Conservation (phyloP, 2,797 vertebrate species). For the Heliangelus exortis region DNA sequence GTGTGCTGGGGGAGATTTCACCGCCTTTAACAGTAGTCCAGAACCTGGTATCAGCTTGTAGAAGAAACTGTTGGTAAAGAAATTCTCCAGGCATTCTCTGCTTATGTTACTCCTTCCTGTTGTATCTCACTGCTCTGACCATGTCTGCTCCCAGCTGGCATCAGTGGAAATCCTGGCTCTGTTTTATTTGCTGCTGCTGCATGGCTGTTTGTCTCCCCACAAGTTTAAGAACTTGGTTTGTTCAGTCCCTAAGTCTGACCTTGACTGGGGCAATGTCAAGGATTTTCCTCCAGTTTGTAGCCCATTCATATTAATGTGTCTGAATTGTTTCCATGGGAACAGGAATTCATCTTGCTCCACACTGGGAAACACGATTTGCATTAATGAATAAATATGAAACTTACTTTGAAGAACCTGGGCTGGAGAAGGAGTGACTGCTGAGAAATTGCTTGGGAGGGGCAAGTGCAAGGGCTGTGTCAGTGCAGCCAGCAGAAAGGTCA, state of each 20-base stretch:
- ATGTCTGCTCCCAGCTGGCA: background rate
- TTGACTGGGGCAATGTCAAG: background rate
- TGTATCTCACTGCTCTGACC: background rate
- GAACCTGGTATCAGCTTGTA: background rate
- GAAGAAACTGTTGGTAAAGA: background rate
- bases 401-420: background rate
- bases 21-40: background rate
- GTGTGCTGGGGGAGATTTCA: background rate
- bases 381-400: conserved; percentile 28
- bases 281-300: background rate
- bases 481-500: background rate
- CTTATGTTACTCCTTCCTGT: background rate
- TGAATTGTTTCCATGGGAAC: conserved; percentile 53
- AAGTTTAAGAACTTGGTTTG: background rate
- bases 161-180: background rate
- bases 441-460: background rate
- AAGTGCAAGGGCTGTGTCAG: background rate
- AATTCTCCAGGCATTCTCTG: background rate
- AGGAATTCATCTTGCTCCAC: background rate
- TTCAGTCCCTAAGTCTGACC: background rate
- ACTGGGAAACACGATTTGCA: background rate
- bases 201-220: background rate
- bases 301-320: conserved; percentile 28
- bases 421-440: background rate
- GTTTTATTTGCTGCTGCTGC: background rate